A percentile compares a stretch with the other conserved stretches of the same genome.
phyloP scores from a whole-genome alignment of 2,888 invertebrate species.

The Erebia aethiops region DNA sequence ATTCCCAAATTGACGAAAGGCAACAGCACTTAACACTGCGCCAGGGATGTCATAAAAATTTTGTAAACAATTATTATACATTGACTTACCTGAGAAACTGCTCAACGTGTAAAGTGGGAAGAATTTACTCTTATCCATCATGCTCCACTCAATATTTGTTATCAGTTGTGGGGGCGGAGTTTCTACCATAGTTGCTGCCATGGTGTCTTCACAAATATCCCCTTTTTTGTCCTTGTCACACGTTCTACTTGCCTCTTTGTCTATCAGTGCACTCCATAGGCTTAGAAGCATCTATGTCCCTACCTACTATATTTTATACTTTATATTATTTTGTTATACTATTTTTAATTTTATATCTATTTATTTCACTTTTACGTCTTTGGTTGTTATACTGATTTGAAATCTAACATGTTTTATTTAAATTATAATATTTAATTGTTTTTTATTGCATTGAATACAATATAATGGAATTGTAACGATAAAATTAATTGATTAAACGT shows the following conservation, averaged over 20 bases:
- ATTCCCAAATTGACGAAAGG: no score
- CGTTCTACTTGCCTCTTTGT: conserved; percentile 40
- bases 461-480: conserved; percentile 49
- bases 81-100: conserved; percentile 86
- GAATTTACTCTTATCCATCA: conserved; percentile 98
- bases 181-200: conserved; percentile 80
- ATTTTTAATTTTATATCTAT: conserved; percentile 29
- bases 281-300: conserved; percentile 55
- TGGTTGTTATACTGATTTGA: conserved; percentile 36
- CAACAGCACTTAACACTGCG: no score
- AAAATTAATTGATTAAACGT: conserved; percentile 24
- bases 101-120: conserved; percentile 96
- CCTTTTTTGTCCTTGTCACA: conserved; percentile 36
- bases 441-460: conserved; percentile 45
- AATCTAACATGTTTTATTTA: conserved; percentile 19
- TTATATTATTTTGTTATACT: background rate
- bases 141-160: conserved; percentile 97
- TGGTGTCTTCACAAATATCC: conserved; percentile 43
- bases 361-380: conserved; percentile 39
- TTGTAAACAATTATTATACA: no score
- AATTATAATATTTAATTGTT: background rate
- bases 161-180: conserved; percentile 85
- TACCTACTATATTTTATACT: conserved; percentile 28
- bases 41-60: no score
- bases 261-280: conserved; percentile 49